phyloP scores from a whole-genome alignment of 2,113 vertebrate species.

The Eubucco bourcierii region DNA sequence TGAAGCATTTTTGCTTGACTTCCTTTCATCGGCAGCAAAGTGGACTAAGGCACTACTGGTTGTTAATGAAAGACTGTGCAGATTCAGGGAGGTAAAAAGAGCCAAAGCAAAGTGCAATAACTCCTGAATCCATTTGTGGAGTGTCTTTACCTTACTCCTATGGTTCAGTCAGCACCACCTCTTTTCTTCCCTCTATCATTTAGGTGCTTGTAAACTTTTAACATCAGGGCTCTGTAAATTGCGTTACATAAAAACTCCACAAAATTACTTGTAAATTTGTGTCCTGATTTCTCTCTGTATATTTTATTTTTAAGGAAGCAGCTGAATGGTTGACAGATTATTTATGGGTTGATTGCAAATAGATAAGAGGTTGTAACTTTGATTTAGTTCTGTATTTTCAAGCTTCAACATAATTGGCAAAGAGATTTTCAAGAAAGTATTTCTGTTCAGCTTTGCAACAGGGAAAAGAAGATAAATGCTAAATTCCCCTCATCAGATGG shows the following conservation, averaged over 20 bases:
- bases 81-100: neutral
- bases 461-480: slow-evolving; percentile 1
- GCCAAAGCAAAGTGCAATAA: neutral
- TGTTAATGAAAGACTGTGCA: neutral
- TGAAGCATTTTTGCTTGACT: neutral
- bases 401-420: neutral
- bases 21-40: neutral
- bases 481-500: slow-evolving; percentile 14
- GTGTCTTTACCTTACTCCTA: neutral
- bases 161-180: neutral
- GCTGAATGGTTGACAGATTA: neutral
- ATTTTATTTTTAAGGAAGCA: slow-evolving; percentile 8
- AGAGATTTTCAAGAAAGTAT: slow-evolving; percentile 12
- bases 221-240: neutral
- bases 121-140: neutral
- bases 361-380: slow-evolving; percentile 5
- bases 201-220: neutral
- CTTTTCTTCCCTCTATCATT: neutral
- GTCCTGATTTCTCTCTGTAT: neutral
- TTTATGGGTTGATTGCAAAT: slow-evolving; percentile 12
- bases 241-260: neutral
- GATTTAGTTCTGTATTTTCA: slow-evolving; percentile 36
- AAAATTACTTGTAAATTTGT: neutral
- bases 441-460: slow-evolving; percentile 21
- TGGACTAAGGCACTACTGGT: neutral